Conservation (phyloP, 2,113 vertebrate genomes). For the Parotia lawesii region DNA sequence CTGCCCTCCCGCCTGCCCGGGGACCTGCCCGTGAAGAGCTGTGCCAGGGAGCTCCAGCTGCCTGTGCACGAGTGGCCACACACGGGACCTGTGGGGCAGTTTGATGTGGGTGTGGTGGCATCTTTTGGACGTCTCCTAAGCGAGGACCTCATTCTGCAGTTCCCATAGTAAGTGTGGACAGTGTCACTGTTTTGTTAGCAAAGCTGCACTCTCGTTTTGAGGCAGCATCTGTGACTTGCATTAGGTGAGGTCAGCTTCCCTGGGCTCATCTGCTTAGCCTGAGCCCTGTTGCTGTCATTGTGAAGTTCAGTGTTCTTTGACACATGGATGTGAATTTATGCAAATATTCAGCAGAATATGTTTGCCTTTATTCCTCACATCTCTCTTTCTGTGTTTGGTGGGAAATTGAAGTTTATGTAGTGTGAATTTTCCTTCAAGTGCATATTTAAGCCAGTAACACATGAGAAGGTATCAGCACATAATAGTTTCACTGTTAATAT, state of each 20-base stretch:
- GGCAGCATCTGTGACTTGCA: background rate
- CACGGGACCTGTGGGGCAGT: slow-evolving; percentile 65
- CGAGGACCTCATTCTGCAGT: slow-evolving; percentile 86
- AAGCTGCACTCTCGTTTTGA: background rate
- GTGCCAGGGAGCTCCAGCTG: slow-evolving; percentile 77
- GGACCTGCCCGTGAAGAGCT: slow-evolving; percentile 79
- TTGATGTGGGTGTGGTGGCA: slow-evolving; percentile 92
- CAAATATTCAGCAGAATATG: background rate
- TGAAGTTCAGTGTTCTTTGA: background rate
- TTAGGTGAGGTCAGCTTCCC: background rate
- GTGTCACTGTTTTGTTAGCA: rapidly evolving
- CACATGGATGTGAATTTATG: rapidly evolving
- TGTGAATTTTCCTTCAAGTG: background rate
- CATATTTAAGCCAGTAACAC: background rate
- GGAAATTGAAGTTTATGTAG: background rate
- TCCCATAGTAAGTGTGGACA: slow-evolving; percentile 83
- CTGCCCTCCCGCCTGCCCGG: slow-evolving; percentile 57
- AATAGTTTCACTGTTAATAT: background rate
- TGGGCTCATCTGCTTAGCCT: background rate
- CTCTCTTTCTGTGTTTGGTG: background rate
- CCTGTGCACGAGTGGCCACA: slow-evolving; percentile 83
- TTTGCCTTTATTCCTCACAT: background rate
- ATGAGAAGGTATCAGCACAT: background rate
- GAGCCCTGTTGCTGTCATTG: rapidly evolving
- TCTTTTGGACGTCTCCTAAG: slow-evolving; percentile 89